Percentiles rank a stretch among this genome's conserved stretches.
phyloP scores from a whole-genome alignment of 2,888 invertebrate genomes.

The Lydus trimaculatus region DNA sequence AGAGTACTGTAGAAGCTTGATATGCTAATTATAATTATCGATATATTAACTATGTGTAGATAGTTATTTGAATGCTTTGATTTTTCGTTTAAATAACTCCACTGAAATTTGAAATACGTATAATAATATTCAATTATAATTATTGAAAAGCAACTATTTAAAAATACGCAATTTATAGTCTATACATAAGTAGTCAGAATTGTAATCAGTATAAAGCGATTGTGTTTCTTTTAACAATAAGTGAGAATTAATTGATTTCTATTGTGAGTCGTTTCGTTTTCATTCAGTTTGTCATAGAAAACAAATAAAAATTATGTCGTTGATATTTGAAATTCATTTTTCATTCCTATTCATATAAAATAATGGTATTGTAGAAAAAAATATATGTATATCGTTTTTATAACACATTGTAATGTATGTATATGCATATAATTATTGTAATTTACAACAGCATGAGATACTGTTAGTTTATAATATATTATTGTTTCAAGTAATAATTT shows the following conservation, averaged over 20 bases:
- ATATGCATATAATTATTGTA: not conserved
- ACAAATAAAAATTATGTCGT: not conserved
- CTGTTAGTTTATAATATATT: not conserved
- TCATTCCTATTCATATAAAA: not conserved
- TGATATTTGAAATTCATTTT: not conserved
- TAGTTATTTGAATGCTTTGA: too few relatives aligned
- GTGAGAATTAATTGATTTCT: not conserved
- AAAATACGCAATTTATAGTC: too few relatives aligned
- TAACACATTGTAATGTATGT: not conserved
- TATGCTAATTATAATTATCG: too few relatives aligned
- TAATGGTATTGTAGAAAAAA: not conserved
- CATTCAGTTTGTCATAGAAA: not conserved
- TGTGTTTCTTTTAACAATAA: not conserved
- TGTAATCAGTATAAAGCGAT: not conserved
- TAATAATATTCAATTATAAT: too few relatives aligned
- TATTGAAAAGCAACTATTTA: too few relatives aligned
- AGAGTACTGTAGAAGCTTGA: too few relatives aligned
- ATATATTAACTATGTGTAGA: too few relatives aligned
- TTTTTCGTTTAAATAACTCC: too few relatives aligned
- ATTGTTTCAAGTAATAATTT: not conserved
- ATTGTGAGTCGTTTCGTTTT: not conserved
- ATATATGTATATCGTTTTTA: not conserved
- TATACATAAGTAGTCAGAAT: too few relatives aligned
- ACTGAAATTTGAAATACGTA: too few relatives aligned
- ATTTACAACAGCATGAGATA: not conserved